Percentiles rank a stretch among this genome's conserved stretches.
These are phyloP conservation scores for Furcifer pardalis DNA, from an alignment of 2,797 vertebrate species.

Conservation along the genomic window DNA sequence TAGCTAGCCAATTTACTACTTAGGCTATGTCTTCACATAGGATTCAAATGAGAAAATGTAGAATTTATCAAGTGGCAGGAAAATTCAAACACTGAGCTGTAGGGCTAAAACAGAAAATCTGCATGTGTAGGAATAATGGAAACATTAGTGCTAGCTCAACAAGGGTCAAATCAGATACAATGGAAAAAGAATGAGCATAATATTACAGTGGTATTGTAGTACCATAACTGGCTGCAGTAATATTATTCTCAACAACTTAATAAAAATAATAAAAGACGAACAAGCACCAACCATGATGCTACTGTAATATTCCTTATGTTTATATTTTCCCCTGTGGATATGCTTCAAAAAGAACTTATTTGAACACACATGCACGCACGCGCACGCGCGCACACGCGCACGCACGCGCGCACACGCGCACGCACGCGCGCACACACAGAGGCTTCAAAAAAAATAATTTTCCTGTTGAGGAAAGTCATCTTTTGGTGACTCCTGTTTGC, in stretches of 20 bases:
- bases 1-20: neutral
- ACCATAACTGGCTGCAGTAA: neutral
- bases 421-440: no score
- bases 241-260: constrained; percentile 9
- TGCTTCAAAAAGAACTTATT: neutral
- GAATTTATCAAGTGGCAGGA: neutral
- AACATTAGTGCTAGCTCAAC: neutral
- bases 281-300: neutral
- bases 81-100: neutral
- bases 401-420: no score
- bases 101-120: neutral
- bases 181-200: neutral
- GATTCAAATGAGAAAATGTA: neutral
- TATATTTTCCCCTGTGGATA: neutral
- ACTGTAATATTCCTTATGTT: neutral
- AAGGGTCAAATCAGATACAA: constrained; percentile 1
- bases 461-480: no score
- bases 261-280: neutral
- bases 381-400: no score
- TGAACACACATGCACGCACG: no score
- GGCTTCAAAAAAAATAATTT: no score
- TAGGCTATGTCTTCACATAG: no score
- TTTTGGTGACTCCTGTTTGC: neutral
- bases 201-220: neutral
- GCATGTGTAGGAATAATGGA: neutral